Conservation (phyloP, 1,140 invertebrate species). For the Euglossa dilemma region DNA sequence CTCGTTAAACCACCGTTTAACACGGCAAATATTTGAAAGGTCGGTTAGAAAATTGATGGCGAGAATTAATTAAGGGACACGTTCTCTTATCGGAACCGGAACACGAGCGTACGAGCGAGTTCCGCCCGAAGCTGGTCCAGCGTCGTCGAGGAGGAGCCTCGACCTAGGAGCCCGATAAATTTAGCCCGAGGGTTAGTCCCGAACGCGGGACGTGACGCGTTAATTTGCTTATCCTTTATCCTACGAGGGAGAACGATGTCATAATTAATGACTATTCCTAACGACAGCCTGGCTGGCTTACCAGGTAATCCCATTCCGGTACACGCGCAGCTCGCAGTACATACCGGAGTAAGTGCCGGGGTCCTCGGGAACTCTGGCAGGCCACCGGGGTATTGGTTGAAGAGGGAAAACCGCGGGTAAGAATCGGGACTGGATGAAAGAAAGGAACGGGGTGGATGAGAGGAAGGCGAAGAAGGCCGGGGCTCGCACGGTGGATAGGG, state of each 20-base stretch:
- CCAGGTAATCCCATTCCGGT: neutral
- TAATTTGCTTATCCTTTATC: conserved; percentile 34
- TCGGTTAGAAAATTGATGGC: neutral
- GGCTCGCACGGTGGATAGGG: neutral
- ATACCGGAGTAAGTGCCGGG: too few relatives aligned
- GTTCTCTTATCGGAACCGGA: conserved; percentile 54
- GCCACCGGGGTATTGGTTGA: fast-evolving
- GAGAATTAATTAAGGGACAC: conserved; percentile 56
- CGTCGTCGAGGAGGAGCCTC: conserved; percentile 22
- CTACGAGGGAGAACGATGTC: neutral
- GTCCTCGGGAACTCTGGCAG: too few relatives aligned
- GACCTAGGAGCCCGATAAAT: conserved; percentile 55
- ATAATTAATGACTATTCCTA: conserved; percentile 6
- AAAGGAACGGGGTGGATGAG: neutral
- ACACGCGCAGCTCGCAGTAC: too few relatives aligned
- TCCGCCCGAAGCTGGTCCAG: conserved; percentile 61
- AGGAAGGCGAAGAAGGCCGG: too few relatives aligned
- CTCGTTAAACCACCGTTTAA: too few relatives aligned
- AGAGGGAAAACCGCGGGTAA: neutral
- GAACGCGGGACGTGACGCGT: neutral
- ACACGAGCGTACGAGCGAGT: conserved; percentile 38
- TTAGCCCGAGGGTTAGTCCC: conserved; percentile 9
- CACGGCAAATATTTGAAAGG: neutral
- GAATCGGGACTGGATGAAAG: neutral
- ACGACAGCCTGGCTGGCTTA: neutral